Conservation (phyloP, 1,140 invertebrate genomes). For the Procambarus clarkii region DNA sequence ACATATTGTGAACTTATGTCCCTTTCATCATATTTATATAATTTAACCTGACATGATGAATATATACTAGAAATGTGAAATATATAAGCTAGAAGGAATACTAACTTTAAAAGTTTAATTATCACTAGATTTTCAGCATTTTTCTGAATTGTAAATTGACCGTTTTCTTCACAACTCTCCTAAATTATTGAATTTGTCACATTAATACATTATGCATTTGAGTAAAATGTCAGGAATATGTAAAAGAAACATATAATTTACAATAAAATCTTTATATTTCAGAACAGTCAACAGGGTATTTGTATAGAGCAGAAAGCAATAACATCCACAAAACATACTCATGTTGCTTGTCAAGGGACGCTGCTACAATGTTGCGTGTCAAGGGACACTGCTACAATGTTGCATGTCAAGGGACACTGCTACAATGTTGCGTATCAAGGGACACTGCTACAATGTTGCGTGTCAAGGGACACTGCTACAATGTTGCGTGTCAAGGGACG, state of each 20-base stretch:
- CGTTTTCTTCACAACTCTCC: too few species aligned
- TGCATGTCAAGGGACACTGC: constrained; percentile 28
- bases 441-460: constrained; percentile 24
- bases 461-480: constrained; percentile 29
- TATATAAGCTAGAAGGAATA: too few species aligned
- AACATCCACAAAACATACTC: constrained; percentile 49
- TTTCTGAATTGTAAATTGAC: too few species aligned
- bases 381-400: constrained; percentile 24
- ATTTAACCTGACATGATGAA: too few species aligned
- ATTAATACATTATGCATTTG: not conserved
- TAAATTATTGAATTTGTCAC: too few species aligned
- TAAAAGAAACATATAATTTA: constrained; percentile 39
- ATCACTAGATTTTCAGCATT: too few species aligned
- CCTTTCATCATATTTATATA: too few species aligned
- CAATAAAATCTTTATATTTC: constrained; percentile 63
- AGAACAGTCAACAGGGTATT: constrained; percentile 60
- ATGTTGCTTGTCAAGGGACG: constrained; percentile 31
- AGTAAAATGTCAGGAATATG: constrained; percentile 14
- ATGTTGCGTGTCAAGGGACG: too few species aligned
- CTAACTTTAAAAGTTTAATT: too few species aligned
- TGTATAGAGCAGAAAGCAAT: constrained; percentile 57
- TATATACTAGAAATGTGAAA: too few species aligned
- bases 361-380: constrained; percentile 41
- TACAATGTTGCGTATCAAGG: constrained; percentile 23
- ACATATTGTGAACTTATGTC: too few species aligned